Conservation (phyloP, 2,888 invertebrate genomes). For the Drosophila austrosaltans region DNA sequence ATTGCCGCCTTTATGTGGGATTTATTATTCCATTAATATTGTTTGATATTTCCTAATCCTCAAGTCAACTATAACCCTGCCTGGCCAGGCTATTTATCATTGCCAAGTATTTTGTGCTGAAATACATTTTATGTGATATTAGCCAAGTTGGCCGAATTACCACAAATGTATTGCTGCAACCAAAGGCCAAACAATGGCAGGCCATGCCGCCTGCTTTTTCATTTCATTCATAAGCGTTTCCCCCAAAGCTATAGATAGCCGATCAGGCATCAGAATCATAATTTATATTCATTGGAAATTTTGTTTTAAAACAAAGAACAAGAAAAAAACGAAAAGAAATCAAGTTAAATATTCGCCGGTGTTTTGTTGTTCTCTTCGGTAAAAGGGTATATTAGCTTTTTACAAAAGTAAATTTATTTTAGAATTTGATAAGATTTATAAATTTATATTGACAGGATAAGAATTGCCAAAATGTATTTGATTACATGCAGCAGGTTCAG, state of each 20-base stretch:
- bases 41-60: conserved; percentile 37
- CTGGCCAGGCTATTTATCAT: conserved; percentile 23
- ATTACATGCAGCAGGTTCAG: no score
- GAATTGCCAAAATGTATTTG: no score
- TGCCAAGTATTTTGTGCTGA: conserved; percentile 17
- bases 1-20: background rate
- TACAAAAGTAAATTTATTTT: no score
- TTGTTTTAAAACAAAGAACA: conserved; percentile 24
- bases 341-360: conserved; percentile 17
- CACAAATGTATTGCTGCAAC: conserved; percentile 24
- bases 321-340: conserved; percentile 6
- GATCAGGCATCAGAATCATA: conserved; percentile 39
- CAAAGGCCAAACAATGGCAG: conserved; percentile 37
- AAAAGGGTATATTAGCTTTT: no score
- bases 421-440: no score
- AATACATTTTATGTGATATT: conserved; percentile 29
- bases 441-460: no score
- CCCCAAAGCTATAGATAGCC: conserved; percentile 37
- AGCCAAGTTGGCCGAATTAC: conserved; percentile 35
- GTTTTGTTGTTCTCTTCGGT: no score
- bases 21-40: conserved; percentile 5
- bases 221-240: conserved; percentile 43
- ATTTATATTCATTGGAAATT: conserved; percentile 63
- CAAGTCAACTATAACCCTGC: conserved; percentile 15
- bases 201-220: conserved; percentile 32